Evolutionary conservation across 2,888 invertebrate genomes (phyloP), one percentile per base, ranked within the genome.

Genomic region (Miltochrista miniata): DNA sequence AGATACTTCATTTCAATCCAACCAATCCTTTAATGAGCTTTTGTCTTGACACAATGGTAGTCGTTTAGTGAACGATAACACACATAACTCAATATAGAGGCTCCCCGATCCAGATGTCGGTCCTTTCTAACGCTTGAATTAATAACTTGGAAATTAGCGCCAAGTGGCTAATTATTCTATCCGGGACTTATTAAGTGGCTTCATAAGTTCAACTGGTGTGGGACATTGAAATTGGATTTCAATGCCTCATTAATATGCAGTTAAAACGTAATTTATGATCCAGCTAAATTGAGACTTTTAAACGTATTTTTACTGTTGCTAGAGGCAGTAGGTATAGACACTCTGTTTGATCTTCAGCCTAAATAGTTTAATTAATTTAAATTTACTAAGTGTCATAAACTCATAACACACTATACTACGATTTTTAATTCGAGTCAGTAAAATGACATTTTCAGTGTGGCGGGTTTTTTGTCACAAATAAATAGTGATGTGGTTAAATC

Each of bases 131-230:
- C 81, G 81, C 71, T 72, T 82, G 83, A 85, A 85, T 90, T 89
- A 88, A 85, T 88, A 88, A 90, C 88, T 90, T 84, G 78, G 72
- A 87, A 89, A 87, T 89, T 87, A 86, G 79, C 79, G 75, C 78
- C 74, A 82, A 80, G 73, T 80, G 78, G 76, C 79, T 87, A 88
- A 89, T 89, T 89, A 88, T 87, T 86, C 87, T 78, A 82, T 84
- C 82, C 81, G 76, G 76, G 78, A 84, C 85, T 82, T 78, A 82
- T 84, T 81, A 79, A 83, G 74, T 83, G 59, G 72, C 72, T 76
- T 71, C 51, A 42, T 54, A 55, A 68, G 54, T 65, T 65, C 52
- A 57, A 64, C 61, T 64, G 66, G 61, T 66, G 61, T 69, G 54
- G 59, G 66, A 72, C 68, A 74, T 59, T 59, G 55, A 70, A 79